Conservation (phyloP, 1,140 invertebrate genomes). For the Lineus longissimus region DNA sequence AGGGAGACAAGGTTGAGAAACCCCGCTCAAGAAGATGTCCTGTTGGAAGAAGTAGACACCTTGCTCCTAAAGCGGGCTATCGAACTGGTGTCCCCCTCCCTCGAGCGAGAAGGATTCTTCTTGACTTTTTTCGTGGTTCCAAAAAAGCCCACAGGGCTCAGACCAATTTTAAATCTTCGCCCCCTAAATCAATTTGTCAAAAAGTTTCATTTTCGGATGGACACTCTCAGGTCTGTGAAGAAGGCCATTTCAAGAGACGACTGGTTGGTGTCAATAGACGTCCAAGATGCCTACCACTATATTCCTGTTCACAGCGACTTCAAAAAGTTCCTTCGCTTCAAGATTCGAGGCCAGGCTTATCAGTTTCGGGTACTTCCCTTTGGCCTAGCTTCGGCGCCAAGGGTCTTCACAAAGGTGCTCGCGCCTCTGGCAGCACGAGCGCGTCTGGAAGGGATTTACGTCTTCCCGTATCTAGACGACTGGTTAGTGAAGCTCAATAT, state of each 20-base stretch:
- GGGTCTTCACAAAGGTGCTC: constrained; percentile 10
- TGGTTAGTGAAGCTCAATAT: constrained; percentile 10
- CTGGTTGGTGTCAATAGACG: constrained; percentile 14
- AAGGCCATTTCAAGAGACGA: constrained; percentile 10
- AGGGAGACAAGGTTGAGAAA: constrained; percentile 8
- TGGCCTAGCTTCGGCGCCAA: neutral
- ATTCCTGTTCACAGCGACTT: constrained; percentile 12
- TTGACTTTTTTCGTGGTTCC: constrained; percentile 18
- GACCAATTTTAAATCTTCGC: constrained; percentile 17
- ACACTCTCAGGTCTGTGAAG: constrained; percentile 14
- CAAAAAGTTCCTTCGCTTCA: constrained; percentile 14
- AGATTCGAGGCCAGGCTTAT: neutral
- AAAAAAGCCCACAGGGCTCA: constrained; percentile 11
- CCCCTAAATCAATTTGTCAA: constrained; percentile 13
- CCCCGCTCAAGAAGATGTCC: neutral
- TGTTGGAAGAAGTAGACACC: constrained; percentile 11
- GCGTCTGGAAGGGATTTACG: constrained; percentile 1
- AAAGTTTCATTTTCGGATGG: constrained; percentile 18
- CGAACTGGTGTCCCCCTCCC: neutral
- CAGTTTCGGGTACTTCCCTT: neutral
- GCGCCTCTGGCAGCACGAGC: constrained; percentile 1
- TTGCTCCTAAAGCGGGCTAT: too few relatives aligned
- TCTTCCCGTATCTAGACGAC: constrained; percentile 17
- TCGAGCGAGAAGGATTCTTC: constrained; percentile 11
- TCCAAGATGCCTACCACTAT: constrained; percentile 16